Evolutionary conservation across 2,797 vertebrate species (phyloP), one percentile per base, ranked within the genome.

Genomic region (Myripristis murdjan): DNA sequence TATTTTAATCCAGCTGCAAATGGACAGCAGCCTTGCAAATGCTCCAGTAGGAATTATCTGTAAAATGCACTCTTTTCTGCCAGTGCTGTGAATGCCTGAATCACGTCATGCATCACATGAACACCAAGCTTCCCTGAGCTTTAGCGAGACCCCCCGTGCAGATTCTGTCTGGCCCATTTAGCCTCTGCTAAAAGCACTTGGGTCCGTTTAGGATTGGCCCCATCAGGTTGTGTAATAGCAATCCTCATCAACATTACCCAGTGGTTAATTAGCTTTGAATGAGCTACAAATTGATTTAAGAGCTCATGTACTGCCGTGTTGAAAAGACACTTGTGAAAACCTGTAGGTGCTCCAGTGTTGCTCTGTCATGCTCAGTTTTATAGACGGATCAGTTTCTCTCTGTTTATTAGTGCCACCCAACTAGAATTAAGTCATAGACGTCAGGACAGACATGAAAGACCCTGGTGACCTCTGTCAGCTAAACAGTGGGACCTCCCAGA

Each of bases 381-480:
- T 15, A 9, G 60, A 46, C 18, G 0, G 5, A 55, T 59, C 28
- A 2, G 44, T 14, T 31, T 56, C 70, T 2, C 7, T 60, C 53
- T 71, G 63, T 75, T 69, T 60, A 49, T 62, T 46, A 6, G 20
- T 5, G 9, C 64, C 73, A 55, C 71, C 79, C 59, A 65, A 11
- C 14, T 0, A 57, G 47, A 49, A 14, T 20, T n/a, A 16, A 33
- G 15, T 41, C 39, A 22, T 9, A 52, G 47, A 28, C 37, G 3
- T n/a, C 22, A 49, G 23, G 15, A 33, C 33, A 33, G 9, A 26
- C 18, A 20, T 11, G 44, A 54, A 49, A 22, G 22, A 28, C 2
- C n/a, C 24, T 22, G 7, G 26, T 7, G 52, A 10, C 24, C 33
- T 61, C 14, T 1, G 14, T n/a, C 22, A 37, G 41, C 3, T 18